Evolutionary conservation across 2,797 vertebrate species (phyloP).

Genomic region (Argya squamiceps): DNA sequence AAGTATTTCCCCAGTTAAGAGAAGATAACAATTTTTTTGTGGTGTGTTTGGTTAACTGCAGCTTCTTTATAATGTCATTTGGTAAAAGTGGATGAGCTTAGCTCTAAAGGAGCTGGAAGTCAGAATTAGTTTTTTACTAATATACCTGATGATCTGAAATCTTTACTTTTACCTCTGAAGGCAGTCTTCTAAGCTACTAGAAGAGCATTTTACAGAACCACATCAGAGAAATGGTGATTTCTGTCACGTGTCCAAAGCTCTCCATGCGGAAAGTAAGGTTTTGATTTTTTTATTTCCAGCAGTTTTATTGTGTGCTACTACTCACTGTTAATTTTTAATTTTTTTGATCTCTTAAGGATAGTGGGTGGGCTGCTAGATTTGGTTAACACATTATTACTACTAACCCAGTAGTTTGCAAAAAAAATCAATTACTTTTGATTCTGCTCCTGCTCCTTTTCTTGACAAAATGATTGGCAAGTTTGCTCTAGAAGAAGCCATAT

Average conservation of each 20-base stretch:
- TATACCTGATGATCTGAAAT: neutral
- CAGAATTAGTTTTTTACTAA: neutral
- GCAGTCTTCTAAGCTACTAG: neutral
- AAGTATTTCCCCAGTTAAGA: neutral
- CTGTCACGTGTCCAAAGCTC: neutral
- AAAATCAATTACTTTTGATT: neutral
- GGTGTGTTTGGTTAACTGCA: neutral
- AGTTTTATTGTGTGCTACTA: neutral
- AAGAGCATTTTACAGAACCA: neutral
- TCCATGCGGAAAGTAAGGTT: neutral
- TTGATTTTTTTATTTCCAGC: neutral
- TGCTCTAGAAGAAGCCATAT: neutral
- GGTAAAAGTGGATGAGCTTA: neutral
- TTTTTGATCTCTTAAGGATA: neutral
- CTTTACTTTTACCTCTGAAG: neutral
- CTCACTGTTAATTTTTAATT: neutral
- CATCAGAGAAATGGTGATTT: neutral
- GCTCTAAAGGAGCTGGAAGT: neutral
- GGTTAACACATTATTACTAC: neutral
- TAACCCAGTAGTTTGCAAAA: neutral
- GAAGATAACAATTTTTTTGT: neutral
- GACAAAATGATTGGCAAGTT: neutral
- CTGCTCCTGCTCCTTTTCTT: neutral
- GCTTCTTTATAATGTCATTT: fast-evolving
- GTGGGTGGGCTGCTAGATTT: neutral